Evolutionary conservation across 2,113 vertebrate species (phyloP).

Genomic region (Perca flavescens): DNA sequence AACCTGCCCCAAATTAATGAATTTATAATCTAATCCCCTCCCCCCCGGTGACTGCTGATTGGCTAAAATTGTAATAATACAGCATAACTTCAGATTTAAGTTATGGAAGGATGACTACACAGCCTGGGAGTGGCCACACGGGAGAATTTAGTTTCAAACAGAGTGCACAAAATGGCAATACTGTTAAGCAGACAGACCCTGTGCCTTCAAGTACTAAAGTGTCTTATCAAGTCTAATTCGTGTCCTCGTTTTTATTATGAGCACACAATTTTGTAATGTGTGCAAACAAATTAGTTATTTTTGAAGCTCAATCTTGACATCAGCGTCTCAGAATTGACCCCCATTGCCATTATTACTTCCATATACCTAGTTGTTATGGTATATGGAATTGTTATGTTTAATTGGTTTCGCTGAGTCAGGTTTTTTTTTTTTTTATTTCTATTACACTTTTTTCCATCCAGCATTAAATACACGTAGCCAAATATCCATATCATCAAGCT

Average conservation of each 20-base stretch:
- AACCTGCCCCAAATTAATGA: slow-evolving; percentile 15
- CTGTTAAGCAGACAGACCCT: slow-evolving; percentile 3
- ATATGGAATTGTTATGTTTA: background rate
- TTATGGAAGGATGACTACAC: background rate
- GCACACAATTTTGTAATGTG: background rate
- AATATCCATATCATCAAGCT: background rate
- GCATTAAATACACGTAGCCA: background rate
- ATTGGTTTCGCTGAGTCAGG: background rate
- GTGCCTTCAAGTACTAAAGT: slow-evolving; percentile 1
- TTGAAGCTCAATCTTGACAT: background rate
- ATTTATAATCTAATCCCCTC: background rate
- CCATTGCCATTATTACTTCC: background rate
- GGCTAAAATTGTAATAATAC: background rate
- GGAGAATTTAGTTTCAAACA: background rate
- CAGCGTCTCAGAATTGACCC: background rate
- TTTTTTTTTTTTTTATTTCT: slow-evolving; percentile 1
- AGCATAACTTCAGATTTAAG: background rate
- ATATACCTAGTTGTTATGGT: background rate
- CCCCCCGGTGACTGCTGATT: background rate
- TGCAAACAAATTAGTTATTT: background rate
- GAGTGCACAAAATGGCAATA: background rate
- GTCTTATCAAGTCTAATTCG: background rate
- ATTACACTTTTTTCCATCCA: background rate
- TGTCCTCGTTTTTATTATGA: background rate
- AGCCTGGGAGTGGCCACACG: slow-evolving; percentile 32